phyloP scores from a whole-genome alignment of 2,888 invertebrate genomes.

The Gandaritis pyraliata region DNA sequence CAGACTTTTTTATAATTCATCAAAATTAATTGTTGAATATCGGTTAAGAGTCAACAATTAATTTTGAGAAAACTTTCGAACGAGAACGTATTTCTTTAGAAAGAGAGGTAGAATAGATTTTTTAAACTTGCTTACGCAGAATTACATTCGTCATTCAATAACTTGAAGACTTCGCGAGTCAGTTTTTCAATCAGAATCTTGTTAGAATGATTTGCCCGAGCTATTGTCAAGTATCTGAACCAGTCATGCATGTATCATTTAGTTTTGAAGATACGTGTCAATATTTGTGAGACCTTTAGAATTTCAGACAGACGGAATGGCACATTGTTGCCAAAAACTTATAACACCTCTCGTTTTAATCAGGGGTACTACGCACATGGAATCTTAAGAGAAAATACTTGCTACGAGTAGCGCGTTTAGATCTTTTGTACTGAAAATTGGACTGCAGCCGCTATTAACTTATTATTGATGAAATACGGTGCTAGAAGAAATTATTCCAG shows the following conservation, averaged over 20 bases:
- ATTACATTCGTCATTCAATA: conserved; percentile 20
- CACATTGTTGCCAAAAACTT: no score
- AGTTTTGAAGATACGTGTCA: conserved; percentile 23
- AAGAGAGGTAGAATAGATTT: not conserved
- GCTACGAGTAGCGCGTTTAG: conserved; percentile 1
- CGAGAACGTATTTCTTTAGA: conserved; percentile 1
- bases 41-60: no score
- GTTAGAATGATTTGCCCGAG: conserved; percentile 20
- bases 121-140: conserved; percentile 1
- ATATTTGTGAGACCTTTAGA: no score
- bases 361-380: no score
- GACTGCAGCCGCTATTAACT: not conserved
- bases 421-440: conserved; percentile 1
- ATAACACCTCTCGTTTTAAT: no score
- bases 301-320: no score
- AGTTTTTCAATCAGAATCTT: conserved; percentile 33
- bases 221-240: conserved; percentile 22
- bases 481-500: not conserved
- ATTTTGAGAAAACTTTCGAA: not conserved
- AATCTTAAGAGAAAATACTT: not conserved
- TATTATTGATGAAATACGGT: no score
- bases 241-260: conserved; percentile 30
- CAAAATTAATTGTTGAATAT: no score
- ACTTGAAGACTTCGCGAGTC: no score
- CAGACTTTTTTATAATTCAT: no score